Percentiles rank a stretch among this genome's conserved stretches.
These are phyloP conservation scores for Melanargia galathea DNA, from an alignment of 2,888 invertebrate species.

Conservation along the genomic window DNA sequence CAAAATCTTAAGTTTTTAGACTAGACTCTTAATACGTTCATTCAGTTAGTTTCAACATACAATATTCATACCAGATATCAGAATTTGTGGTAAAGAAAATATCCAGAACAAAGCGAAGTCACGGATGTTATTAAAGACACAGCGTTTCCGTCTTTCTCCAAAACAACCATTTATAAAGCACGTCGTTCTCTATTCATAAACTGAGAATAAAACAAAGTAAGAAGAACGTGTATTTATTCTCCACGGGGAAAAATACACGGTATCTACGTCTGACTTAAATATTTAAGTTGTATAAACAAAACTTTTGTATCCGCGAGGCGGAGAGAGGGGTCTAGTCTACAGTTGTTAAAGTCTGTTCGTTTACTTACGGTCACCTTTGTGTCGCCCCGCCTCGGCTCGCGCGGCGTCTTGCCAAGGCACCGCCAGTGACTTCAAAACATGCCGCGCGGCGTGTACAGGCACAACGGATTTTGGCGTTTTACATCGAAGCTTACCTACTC, in stretches of 20 bases:
- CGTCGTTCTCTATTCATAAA: background rate
- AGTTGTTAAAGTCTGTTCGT: too few relatives aligned
- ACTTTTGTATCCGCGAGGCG: conserved; percentile 1
- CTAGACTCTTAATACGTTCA: too few relatives aligned
- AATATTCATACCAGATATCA: too few relatives aligned
- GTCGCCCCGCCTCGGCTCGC: too few relatives aligned
- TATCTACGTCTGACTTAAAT: background rate
- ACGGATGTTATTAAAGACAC: background rate
- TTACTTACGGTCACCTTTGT: too few relatives aligned
- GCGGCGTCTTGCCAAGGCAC: too few relatives aligned
- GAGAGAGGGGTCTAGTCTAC: background rate
- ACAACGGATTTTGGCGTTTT: too few relatives aligned
- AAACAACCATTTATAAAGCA: background rate
- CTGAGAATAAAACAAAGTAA: background rate
- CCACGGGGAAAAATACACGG: background rate
- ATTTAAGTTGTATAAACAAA: conserved; percentile 9
- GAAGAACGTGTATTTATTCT: conserved; percentile 2
- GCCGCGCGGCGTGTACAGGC: too few relatives aligned
- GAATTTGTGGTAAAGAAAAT: background rate
- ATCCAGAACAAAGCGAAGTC: background rate
- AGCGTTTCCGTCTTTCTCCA: background rate
- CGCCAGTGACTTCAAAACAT: too few relatives aligned
- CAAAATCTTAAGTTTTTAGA: too few relatives aligned
- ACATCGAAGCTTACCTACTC: too few relatives aligned
- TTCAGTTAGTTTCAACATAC: too few relatives aligned